A percentile compares a stretch with the other conserved stretches of the same genome.
Evolutionary conservation across 2,888 invertebrate species (phyloP).

Genomic region (Meteorus cinctellus): DNA sequence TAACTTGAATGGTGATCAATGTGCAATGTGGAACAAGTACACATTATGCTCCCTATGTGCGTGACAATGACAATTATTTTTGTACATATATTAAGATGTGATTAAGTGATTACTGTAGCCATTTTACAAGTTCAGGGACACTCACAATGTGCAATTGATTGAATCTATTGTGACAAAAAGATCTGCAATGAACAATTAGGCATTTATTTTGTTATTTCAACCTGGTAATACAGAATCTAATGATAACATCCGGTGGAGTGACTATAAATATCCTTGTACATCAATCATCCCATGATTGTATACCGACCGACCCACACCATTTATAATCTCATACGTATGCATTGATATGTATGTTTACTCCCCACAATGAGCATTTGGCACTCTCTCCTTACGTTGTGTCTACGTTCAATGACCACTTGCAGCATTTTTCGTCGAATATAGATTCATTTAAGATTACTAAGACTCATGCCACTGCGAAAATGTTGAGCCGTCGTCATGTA

Average conservation of each 20-base stretch:
- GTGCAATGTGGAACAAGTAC: background rate
- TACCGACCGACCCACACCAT: background rate
- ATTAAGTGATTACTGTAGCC: background rate
- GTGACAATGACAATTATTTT: background rate
- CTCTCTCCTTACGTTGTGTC: background rate
- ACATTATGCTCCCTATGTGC: background rate
- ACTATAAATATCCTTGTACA: conserved; percentile 24
- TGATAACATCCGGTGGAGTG: conserved; percentile 28
- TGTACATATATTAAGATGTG: background rate
- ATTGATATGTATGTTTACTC: background rate
- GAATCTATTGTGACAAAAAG: background rate
- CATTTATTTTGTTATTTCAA: conserved; percentile 10
- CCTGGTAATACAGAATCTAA: conserved; percentile 2
- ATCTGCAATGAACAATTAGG: background rate
- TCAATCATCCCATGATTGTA: background rate
- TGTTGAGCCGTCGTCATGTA: background rate
- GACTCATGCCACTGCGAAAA: background rate
- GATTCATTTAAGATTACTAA: background rate
- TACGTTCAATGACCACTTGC: conserved; percentile 7
- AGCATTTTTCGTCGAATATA: background rate
- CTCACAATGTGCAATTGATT: background rate
- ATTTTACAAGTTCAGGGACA: background rate
- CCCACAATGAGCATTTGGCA: background rate
- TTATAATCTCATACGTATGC: background rate
- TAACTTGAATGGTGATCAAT: background rate